phyloP scores from a whole-genome alignment of 2,888 invertebrate species.

The Eupithecia centaureata region DNA sequence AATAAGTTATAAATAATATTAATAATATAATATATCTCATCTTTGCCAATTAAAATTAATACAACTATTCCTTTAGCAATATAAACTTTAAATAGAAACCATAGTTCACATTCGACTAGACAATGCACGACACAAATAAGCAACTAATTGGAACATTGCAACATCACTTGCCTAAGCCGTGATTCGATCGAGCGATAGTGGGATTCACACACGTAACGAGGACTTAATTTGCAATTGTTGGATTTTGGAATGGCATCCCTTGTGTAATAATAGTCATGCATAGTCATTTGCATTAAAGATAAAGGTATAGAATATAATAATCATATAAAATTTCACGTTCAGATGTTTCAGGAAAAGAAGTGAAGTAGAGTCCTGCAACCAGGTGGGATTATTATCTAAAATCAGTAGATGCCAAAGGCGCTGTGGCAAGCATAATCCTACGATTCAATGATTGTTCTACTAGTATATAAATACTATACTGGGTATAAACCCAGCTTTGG shows the following conservation, averaged over 20 bases:
- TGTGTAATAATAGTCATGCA: conserved; percentile 18
- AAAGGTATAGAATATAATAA: not conserved
- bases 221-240: conserved; percentile 48
- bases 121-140: conserved; percentile 80
- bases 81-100: conserved; percentile 48
- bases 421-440: not conserved
- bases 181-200: conserved; percentile 62
- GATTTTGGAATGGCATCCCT: conserved; percentile 27
- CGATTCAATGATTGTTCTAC: not conserved
- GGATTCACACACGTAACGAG: conserved; percentile 53
- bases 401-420: not conserved
- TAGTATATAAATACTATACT: no score
- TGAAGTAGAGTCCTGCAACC: not conserved
- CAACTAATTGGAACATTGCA: conserved; percentile 81
- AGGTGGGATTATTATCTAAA: not conserved
- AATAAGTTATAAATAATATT: no score
- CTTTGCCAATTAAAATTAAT: not conserved
- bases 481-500: no score
- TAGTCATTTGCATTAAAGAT: not conserved
- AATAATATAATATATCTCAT: not conserved
- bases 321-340: not conserved
- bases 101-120: conserved; percentile 74
- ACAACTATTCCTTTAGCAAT: not conserved
- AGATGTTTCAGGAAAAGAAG: not conserved
- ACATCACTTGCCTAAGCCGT: conserved; percentile 70